A percentile compares a stretch with the other conserved stretches of the same genome.
Evolutionary conservation across 2,113 vertebrate genomes (phyloP).

Genomic region (Tursiops truncatus): DNA sequence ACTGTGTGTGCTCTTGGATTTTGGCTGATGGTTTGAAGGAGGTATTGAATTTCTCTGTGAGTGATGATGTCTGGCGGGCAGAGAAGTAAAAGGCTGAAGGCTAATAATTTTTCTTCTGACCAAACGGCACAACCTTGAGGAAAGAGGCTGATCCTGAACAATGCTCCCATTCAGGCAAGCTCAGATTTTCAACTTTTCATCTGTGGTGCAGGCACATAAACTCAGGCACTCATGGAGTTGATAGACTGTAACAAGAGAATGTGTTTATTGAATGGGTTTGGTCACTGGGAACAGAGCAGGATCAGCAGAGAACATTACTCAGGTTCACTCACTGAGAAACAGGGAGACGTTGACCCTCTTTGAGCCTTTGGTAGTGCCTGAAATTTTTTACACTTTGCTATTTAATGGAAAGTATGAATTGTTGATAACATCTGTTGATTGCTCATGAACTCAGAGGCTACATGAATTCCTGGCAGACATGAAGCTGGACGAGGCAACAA

Average conservation of each 20-base stretch:
- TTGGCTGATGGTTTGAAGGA: not conserved
- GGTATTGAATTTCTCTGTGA: not conserved
- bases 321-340: not conserved
- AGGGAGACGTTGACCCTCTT: not conserved
- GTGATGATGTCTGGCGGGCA: not conserved
- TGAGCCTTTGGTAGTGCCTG: too few species aligned
- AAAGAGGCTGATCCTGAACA: too few species aligned
- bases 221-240: not conserved
- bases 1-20: not conserved
- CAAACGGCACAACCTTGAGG: too few species aligned
- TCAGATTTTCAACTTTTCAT: not conserved
- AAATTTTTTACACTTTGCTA: not conserved
- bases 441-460: not conserved
- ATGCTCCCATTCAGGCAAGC: fast-evolving
- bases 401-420: not conserved
- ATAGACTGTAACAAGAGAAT: not conserved
- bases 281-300: not conserved
- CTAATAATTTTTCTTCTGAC: not conserved
- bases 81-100: not conserved
- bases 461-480: not conserved
- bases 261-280: too few species aligned
- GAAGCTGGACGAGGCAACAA: not conserved
- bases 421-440: not conserved
- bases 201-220: fast-evolving
- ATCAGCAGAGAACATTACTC: not conserved